phyloP scores from a whole-genome alignment of 2,797 vertebrate species.

The Rhadinocentrus ornatus region DNA sequence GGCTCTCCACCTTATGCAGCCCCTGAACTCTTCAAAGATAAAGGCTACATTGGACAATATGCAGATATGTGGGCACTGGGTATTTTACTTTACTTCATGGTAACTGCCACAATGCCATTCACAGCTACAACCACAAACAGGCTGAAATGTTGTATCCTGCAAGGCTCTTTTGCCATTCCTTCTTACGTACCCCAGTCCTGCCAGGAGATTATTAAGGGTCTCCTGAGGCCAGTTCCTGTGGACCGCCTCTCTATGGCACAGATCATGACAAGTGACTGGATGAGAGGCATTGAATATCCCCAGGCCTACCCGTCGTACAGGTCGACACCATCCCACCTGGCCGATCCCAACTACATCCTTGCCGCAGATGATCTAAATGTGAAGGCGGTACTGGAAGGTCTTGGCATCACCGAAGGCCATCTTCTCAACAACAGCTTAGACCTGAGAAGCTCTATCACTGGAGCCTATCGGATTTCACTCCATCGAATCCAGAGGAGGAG shows the following conservation, averaged over 20 bases:
- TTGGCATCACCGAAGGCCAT: conserved; percentile 74
- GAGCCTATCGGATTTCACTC: conserved; percentile 77
- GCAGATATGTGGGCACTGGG: conserved; percentile 83
- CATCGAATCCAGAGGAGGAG: conserved; percentile 75
- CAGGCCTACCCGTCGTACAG: conserved; percentile 49
- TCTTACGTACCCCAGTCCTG: conserved; percentile 67
- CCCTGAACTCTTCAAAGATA: conserved; percentile 80
- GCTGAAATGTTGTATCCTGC: conserved; percentile 74
- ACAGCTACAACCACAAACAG: conserved; percentile 63
- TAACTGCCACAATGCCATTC: conserved; percentile 78
- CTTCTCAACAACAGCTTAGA: conserved; percentile 68
- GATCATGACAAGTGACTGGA: conserved; percentile 73
- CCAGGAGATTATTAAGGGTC: conserved; percentile 74
- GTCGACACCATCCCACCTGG: conserved; percentile 64
- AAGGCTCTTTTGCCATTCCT: conserved; percentile 77
- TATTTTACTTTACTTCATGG: conserved; percentile 82
- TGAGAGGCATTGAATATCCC: conserved; percentile 70
- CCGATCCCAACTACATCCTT: conserved; percentile 42
- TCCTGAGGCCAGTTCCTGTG: conserved; percentile 67
- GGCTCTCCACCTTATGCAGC: conserved; percentile 83
- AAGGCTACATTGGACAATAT: conserved; percentile 69
- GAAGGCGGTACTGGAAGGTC: conserved; percentile 63
- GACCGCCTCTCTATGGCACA: conserved; percentile 69
- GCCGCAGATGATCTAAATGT: conserved; percentile 69
- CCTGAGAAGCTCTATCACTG: conserved; percentile 74